Percentiles rank a stretch among this genome's conserved stretches.
Conservation (phyloP, 2,113 vertebrate species). For the Aythya baeri region DNA sequence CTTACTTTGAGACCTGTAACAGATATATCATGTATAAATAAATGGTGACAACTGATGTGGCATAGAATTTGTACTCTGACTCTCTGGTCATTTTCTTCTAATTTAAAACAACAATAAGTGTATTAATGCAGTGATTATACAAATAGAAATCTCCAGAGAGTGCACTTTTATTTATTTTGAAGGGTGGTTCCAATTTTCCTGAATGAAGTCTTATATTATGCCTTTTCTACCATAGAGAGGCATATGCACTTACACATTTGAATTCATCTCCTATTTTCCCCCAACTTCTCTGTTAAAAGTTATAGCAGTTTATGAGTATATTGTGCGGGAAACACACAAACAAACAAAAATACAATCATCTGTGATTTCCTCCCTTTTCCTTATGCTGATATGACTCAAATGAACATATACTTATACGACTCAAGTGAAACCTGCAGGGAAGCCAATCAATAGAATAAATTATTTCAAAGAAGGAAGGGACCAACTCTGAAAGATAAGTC, state of each 20-base stretch:
- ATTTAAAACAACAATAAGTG: not conserved
- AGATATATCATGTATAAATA: not conserved
- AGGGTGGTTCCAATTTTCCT: accelerated
- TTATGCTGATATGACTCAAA: not conserved
- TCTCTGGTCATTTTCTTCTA: not conserved
- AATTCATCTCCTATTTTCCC: not conserved
- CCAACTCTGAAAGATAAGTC: not conserved
- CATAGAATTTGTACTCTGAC: not conserved
- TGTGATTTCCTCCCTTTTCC: not conserved
- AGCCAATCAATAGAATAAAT: not conserved
- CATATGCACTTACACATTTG: accelerated
- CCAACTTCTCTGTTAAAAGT: not conserved
- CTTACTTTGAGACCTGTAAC: not conserved
- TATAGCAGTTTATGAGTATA: not conserved
- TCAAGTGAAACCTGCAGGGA: not conserved
- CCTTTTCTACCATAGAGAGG: not conserved
- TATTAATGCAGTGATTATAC: not conserved
- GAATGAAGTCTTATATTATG: not conserved
- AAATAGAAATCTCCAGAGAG: not conserved
- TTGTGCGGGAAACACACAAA: not conserved
- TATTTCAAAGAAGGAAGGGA: not conserved
- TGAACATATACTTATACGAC: not conserved
- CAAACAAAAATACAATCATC: not conserved
- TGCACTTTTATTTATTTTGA: not conserved
- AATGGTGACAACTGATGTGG: not conserved